Percentiles rank a stretch among this genome's conserved stretches.
Conservation (phyloP, 2,888 invertebrate genomes). For the Caenorhabditis japonica region DNA sequence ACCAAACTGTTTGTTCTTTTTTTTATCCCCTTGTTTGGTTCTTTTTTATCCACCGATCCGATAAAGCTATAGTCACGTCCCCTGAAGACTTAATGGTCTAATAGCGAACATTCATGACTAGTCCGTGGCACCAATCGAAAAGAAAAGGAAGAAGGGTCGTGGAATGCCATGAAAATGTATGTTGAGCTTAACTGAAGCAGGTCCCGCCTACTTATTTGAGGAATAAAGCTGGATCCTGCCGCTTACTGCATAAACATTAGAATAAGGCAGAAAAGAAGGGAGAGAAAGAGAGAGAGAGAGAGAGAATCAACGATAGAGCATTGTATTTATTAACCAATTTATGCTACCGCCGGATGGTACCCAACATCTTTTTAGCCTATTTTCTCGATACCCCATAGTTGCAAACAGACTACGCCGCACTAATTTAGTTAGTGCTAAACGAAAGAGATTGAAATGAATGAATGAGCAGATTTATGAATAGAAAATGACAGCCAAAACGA, state of each 20-base stretch:
- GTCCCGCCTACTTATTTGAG: constrained; percentile 48
- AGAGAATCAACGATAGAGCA: too few relatives aligned
- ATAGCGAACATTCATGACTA: constrained; percentile 40
- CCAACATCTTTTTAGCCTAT: constrained; percentile 10
- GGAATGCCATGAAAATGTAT: constrained; percentile 40
- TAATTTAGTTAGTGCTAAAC: constrained; percentile 47
- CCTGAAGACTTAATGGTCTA: constrained; percentile 52
- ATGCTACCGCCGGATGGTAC: constrained; percentile 29
- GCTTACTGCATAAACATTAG: too few relatives aligned
- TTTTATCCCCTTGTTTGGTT: constrained; percentile 1
- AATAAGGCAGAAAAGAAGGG: too few relatives aligned
- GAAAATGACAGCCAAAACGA: constrained; percentile 7
- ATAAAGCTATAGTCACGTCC: constrained; percentile 11
- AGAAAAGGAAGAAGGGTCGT: constrained; percentile 9
- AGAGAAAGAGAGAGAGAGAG: too few relatives aligned
- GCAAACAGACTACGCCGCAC: constrained; percentile 19
- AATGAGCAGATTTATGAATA: constrained; percentile 10
- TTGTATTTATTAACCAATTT: constrained; percentile 44
- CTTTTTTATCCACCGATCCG: constrained; percentile 2
- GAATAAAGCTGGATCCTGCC: constrained; percentile 23
- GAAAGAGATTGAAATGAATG: not conserved
- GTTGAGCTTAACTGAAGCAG: constrained; percentile 47
- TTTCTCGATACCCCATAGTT: constrained; percentile 1
- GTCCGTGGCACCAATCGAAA: constrained; percentile 1
- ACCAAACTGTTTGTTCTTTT: constrained; percentile 11